Evolutionary conservation across 2,888 invertebrate species (phyloP), one percentile per base, ranked within the genome.

Genomic region (Ganaspis brasiliensis): DNA sequence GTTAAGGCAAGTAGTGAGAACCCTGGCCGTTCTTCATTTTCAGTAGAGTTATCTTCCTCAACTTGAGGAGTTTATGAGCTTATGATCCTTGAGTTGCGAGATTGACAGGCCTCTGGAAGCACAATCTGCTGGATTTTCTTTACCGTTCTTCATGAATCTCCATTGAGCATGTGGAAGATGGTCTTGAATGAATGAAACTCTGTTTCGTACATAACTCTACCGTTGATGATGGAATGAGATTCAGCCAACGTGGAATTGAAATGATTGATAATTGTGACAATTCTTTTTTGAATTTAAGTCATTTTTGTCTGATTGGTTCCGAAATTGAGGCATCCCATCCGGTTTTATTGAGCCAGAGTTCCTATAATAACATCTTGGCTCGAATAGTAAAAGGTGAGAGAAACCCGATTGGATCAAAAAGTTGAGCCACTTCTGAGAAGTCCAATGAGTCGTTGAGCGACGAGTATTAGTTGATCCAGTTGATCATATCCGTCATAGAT

Each of bases 101-200:
- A 49, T 16, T 49, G n/a, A n/a, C 49, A 49, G 16, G 5, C 49
- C 16, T 16, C 49, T n/a, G 4, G 49, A 49, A 6, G 49, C 49
- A 16, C n/a, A 49, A 49, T 49, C 49, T 40, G 16, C n/a, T 49
- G 49, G 16, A 49, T 49, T 49, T 49, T 49, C 24, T n/a, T n/a
- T 49, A 0, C 49, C n/a, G n/a, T n/a, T n/a, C n/a, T n/a, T n/a
- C n/a, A n/a, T n/a, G 31, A 2, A 31, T 31, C 31, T 31, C 19
- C 52, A 52, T 19, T 52, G 19, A 52, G 19, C 52, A 52, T 52
- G 4, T 8, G 52, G 19, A 19, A 52, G 19, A 19, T 52, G 52
- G 4, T 52, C 52, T 52, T 52, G 52, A 8, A 52, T 52, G 9
- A 52, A 49, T 49, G 49, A 49, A n/a, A 49, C 49, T n/a, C 49